A percentile compares a stretch with the other conserved stretches of the same genome.
Evolutionary conservation across 2,797 vertebrate genomes (phyloP).

Genomic region (Harpagifer antarcticus): DNA sequence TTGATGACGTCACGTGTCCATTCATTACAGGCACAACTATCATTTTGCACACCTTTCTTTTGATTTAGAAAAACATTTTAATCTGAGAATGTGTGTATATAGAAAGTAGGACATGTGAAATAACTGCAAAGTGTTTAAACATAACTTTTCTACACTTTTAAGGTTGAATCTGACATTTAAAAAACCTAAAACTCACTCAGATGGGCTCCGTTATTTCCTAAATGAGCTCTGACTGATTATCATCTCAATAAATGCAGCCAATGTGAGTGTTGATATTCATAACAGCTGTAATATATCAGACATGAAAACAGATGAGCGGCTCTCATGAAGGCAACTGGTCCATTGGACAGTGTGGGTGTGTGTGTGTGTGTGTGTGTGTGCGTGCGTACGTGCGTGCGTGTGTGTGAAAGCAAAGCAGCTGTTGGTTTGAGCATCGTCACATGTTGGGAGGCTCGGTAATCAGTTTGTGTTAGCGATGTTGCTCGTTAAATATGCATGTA

Average conservation of each 20-base stretch:
- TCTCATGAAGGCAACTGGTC: constrained; percentile 17
- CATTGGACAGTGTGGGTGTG: constrained; percentile 4
- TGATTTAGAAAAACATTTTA: neutral
- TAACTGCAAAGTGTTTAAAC: neutral
- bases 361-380: neutral
- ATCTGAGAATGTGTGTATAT: neutral
- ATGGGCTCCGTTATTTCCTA: neutral
- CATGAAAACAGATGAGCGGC: constrained; percentile 25
- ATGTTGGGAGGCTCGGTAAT: constrained; percentile 52
- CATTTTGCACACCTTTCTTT: too few species aligned
- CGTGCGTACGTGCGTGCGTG: constrained; percentile 2
- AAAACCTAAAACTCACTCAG: neutral
- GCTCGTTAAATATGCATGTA: constrained; percentile 78
- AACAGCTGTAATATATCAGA: constrained; percentile 21
- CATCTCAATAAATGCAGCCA: neutral
- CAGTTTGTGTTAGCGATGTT: constrained; percentile 66
- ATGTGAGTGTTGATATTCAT: constrained; percentile 27
- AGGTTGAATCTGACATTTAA: neutral
- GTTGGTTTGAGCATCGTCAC: constrained; percentile 28
- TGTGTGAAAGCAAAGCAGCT: constrained; percentile 46
- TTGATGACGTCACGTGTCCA: too few species aligned
- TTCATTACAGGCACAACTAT: too few species aligned
- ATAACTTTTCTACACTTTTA: neutral
- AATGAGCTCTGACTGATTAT: constrained; percentile 20
- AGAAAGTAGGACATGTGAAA: too few species aligned